Percentiles rank a stretch among this genome's conserved stretches.
phyloP scores from a whole-genome alignment of 2,888 invertebrate genomes.

The Quadroppia sp. region DNA sequence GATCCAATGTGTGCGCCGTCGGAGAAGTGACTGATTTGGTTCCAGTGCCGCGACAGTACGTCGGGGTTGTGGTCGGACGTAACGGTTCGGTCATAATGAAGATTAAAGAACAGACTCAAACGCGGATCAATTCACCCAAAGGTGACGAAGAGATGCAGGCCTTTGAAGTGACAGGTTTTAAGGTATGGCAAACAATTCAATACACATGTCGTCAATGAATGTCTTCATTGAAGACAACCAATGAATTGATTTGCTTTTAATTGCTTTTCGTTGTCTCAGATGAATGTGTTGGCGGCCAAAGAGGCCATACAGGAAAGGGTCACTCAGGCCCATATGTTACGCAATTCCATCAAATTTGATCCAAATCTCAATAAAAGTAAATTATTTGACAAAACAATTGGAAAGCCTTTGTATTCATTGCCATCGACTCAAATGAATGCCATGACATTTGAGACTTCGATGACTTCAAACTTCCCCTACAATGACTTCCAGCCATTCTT shows the following conservation, averaged over 20 bases:
- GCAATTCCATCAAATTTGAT: background rate
- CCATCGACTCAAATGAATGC: too few species aligned
- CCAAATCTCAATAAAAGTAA: background rate
- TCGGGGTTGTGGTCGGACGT: slow-evolving; percentile 26
- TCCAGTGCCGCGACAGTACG: slow-evolving; percentile 2
- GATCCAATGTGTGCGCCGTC: slow-evolving; percentile 1
- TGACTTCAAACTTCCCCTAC: too few species aligned
- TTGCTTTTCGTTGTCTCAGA: too few species aligned
- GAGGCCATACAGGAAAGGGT: slow-evolving; percentile 24
- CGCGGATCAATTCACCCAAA: slow-evolving; percentile 26
- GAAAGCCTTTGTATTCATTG: background rate
- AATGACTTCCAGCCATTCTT: too few species aligned
- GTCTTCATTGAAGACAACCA: too few species aligned
- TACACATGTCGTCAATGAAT: too few species aligned
- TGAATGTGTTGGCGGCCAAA: slow-evolving; percentile 34
- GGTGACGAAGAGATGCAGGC: background rate
- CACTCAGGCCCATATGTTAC: background rate
- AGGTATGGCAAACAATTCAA: background rate
- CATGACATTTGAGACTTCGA: too few species aligned
- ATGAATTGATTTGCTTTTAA: background rate
- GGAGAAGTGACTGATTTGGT: slow-evolving; percentile 4
- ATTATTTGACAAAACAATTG: background rate
- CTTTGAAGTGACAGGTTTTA: slow-evolving; percentile 14
- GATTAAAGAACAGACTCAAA: slow-evolving; percentile 24
- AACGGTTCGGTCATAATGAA: slow-evolving; percentile 4